These are phyloP conservation scores for Caenorhabditis afra DNA, from an alignment of 2,888 invertebrate species.

Conservation along the genomic window DNA sequence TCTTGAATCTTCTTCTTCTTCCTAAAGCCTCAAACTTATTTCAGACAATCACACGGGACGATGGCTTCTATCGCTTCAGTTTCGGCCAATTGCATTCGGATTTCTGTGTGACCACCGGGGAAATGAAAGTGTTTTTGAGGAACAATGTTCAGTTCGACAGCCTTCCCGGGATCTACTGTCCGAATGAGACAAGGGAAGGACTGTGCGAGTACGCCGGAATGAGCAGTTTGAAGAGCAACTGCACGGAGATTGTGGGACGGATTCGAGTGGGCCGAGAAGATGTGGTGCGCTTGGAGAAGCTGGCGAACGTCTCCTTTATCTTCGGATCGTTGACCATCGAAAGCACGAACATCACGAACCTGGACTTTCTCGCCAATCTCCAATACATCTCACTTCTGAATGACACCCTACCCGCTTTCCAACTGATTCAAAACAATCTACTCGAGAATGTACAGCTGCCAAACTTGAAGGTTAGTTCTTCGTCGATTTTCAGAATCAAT, in stretches of 20 bases:
- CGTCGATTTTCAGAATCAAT: too few relatives aligned
- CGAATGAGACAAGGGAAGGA: neutral
- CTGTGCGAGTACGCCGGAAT: neutral
- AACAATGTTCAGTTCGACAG: neutral
- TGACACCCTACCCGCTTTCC: too few relatives aligned
- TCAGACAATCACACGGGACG: too few relatives aligned
- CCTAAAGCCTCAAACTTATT: too few relatives aligned
- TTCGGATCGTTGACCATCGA: neutral
- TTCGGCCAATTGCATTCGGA: neutral
- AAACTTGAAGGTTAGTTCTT: too few relatives aligned
- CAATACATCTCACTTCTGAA: too few relatives aligned
- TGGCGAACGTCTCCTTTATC: neutral
- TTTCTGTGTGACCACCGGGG: neutral
- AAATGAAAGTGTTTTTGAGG: neutral
- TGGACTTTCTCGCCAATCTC: neutral
- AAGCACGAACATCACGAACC: neutral
- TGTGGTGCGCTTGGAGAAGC: neutral
- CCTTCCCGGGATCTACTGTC: neutral
- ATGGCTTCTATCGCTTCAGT: neutral
- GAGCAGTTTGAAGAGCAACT: neutral
- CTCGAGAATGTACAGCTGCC: too few relatives aligned
- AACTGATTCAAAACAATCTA: too few relatives aligned
- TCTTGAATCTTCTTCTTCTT: too few relatives aligned
- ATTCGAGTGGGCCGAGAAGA: neutral
- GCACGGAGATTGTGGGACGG: conserved; percentile 1